Base-by-base conservation (phyloP, 2,113 vertebrate species). In the Dasyornis broadbenti region DNA sequence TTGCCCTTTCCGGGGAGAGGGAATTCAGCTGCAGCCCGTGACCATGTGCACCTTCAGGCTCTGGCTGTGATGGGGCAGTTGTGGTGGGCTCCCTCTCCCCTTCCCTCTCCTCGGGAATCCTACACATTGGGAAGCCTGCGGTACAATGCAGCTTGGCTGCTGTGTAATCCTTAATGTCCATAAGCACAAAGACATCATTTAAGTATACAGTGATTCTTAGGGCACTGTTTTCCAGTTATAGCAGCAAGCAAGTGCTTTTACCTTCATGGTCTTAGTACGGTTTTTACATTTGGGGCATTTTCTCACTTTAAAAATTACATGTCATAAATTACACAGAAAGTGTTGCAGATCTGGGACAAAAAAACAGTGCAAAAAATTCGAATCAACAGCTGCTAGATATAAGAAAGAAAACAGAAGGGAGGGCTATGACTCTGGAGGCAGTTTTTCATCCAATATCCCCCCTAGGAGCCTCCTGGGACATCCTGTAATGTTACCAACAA, bases 121-220 rank as follows among this genome's bases (percentile, higher is more conserved):
- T 15, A 3, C 4, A 0, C 19, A 0, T 17, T 11, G 61, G 47
- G 17, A 80, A 71, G 28, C 49, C 45, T 3, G 1, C 56, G 45
- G 60, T 23, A 33, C 33, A 12, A 3, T 3, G 70, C 40, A 22
- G 85, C 37, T 81, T 17, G 40, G 63, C 79, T 84, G 69, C 60
- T 66, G 2, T n/a, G 15, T 40, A 65, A 64, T 23, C 53, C 15
- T 0, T 53, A 6, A 27, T 0, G 2, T 59, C 84, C 69, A 5
- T 8, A 66, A 65, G 78, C 73, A 87, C 69, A 54, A 30, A 9
- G 45, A n/a, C 64, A 77, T 30, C n/a, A 4, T 2, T 28, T 33
- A 47, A 44, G 19, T 15, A 15, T 12, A 40, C n/a, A 5, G 19
- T 13, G 45, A 86, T 50, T 30, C 54, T 53, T 17, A 68, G 14